Evolutionary conservation across 2,113 vertebrate species (phyloP), one percentile per base, ranked within the genome.

Genomic region (Serinus canaria): DNA sequence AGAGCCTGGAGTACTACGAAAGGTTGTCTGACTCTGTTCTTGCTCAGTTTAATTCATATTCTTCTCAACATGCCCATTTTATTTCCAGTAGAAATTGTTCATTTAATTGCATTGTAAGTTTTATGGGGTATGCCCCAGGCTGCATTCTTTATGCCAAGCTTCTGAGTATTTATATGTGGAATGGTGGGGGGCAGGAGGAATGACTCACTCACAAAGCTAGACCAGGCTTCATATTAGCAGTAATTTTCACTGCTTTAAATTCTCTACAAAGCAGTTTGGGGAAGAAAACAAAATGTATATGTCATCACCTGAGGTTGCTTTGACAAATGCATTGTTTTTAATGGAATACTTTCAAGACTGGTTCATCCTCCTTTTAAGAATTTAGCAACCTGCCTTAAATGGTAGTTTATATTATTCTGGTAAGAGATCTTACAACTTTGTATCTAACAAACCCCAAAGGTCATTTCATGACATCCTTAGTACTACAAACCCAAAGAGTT

Each of bases 41-140:
- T 93, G 90, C 91, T 95, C 89, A 67, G 81, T 97, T 97, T 98
- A 97, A 98, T 98, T 98, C 97, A 97, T 97, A 98, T 98, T 98
- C 97, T 93, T 94, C 92, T 95, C 98, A 97, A 96, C 96, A 94
- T 90, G 91, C 90, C 89, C 56, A 55, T 97, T 98, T 98, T 98
- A 98, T 98, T 97, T 98, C 98, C 96, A 97, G 95, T 97, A 97
- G 97, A 98, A 98, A 98, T 97, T 98, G 97, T 97, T 98, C 97
- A 97, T 98, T 98, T 98, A 98, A 98, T 98, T 98, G 97, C 97
- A 97, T 97, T 98, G 96, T 98, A 98, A 96, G 97, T 98, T 98
- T 98, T 98, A 98, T 98, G 97, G 96, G 87, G 89, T 98, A 97
- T 97, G 98, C 98, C 97, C 96, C 96, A 96, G 98, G 98, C 98